A percentile compares a stretch with the other conserved stretches of the same genome.
Evolutionary conservation across 1,140 invertebrate species (phyloP).

Genomic region (Chrysomallon squamiferum): DNA sequence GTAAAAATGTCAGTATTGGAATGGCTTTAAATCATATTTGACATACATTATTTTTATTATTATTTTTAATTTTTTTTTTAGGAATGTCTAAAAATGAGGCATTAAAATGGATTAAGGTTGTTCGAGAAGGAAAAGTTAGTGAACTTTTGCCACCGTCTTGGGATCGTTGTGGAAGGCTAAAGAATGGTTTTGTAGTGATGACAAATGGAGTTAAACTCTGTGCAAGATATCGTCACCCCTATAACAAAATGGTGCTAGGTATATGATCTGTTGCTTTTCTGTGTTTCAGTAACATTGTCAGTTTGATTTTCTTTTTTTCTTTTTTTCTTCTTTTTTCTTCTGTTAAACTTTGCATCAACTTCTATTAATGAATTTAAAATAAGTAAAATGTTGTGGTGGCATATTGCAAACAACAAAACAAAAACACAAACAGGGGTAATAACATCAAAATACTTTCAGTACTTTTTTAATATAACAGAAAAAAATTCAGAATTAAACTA

Average conservation of each 20-base stretch:
- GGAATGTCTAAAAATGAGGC: background rate
- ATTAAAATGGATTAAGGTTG: background rate
- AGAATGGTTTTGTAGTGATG: slow-evolving; percentile 52
- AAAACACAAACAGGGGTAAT: too few species aligned
- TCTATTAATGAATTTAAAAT: too few species aligned
- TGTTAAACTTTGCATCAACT: background rate
- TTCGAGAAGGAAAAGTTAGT: background rate
- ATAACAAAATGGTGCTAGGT: slow-evolving; percentile 56
- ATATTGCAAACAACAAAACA: too few species aligned
- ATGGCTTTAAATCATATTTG: too few species aligned
- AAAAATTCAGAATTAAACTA: too few species aligned
- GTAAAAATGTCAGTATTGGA: too few species aligned
- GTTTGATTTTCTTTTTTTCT: background rate
- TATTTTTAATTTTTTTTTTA: background rate
- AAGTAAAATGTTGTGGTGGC: too few species aligned
- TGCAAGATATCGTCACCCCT: slow-evolving; percentile 54
- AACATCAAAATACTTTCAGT: too few species aligned
- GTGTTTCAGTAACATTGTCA: background rate
- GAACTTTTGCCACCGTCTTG: slow-evolving; percentile 38
- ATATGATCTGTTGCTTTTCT: too few species aligned
- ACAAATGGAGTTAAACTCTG: slow-evolving; percentile 45
- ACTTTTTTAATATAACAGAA: too few species aligned
- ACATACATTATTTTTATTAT: too few species aligned
- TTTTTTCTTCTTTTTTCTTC: background rate
- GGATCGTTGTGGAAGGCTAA: slow-evolving; percentile 58